Evolutionary conservation across 92 coral and sea anemone species (phyloP), one percentile per base, ranked within the genome.

Genomic region (Epizoanthus rinbou): DNA sequence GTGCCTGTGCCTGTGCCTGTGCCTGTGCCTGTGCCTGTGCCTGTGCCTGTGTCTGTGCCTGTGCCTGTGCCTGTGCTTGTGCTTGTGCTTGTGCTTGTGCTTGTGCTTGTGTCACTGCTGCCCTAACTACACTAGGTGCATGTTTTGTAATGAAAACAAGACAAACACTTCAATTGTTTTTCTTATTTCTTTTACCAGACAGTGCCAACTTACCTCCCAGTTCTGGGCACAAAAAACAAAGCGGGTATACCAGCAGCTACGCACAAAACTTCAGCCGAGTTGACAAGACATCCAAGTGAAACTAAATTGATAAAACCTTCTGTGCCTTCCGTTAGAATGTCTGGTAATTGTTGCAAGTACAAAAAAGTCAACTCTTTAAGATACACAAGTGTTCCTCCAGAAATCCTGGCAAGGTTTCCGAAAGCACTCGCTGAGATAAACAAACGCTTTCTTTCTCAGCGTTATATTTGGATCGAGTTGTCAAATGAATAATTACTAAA

Each of bases 401-500:
- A 78, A 62, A 14, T 78, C 39, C 23, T 63, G 16, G 82, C 71
- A 1, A 62, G 82, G 37, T 41, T 78, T 39, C 82, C 82, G 1
- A 41, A 25, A n/a, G 82, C 82, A 5, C 41, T 78, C 21, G 69
- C 70, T 22, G 82, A 78, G 69, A 78, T 78, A 18, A 78, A 78
- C 71, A 78, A 62, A 43, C 82, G 82, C 35, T 69, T 78, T 57
- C 53, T 59, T 70, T 62, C 82, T 22, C 82, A 78, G 71, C 60
- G 82, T 21, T 78, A 23, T 59, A n/a, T 78, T 52, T 78, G 82
- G 82, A 79, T 54, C 82, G 69, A 53, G 24, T 88, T 88, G 18
- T 78, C 58, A 22, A 78, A 62, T 14, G 82, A 78, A 47, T 62
- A 28, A 78, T 15, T 22, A 15, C 54, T 47, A 11, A 10, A 47